These are phyloP conservation scores for Lutraria lutraria DNA, from an alignment of 2,888 invertebrate species.

Conservation along the genomic window DNA sequence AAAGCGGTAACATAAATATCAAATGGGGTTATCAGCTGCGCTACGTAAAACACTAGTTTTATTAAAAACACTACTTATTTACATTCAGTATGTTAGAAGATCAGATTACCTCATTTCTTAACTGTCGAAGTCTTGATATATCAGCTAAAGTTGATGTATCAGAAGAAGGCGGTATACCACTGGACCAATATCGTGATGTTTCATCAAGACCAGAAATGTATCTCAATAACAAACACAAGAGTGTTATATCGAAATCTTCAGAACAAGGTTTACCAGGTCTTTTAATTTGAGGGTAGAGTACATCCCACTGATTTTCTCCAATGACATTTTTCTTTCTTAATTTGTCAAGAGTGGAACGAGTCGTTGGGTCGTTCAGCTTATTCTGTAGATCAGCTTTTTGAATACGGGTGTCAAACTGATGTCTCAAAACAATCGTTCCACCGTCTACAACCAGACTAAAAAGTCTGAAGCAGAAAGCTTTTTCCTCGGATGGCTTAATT, in stretches of 20 bases:
- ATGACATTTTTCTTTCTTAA: not conserved
- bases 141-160: not conserved
- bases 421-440: not conserved
- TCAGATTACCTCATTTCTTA: not conserved
- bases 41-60: no score
- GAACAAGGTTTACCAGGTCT: not conserved
- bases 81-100: no score
- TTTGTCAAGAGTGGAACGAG: not conserved
- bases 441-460: not conserved
- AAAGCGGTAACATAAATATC: no score
- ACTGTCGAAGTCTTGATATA: not conserved
- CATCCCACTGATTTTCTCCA: not conserved
- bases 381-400: not conserved
- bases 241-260: not conserved
- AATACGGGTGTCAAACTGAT: not conserved
- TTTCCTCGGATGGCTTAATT: conserved; percentile 8
- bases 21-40: no score
- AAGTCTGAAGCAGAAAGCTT: conserved; percentile 1
- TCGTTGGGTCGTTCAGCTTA: not conserved
- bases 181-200: not conserved
- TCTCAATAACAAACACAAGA: not conserved
- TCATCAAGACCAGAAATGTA: not conserved
- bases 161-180: not conserved
- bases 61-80: no score
- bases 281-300: not conserved